A percentile compares a stretch with the other conserved stretches of the same genome.
phyloP scores from a whole-genome alignment of 2,888 invertebrate species.

The Drosophila infuscata region DNA sequence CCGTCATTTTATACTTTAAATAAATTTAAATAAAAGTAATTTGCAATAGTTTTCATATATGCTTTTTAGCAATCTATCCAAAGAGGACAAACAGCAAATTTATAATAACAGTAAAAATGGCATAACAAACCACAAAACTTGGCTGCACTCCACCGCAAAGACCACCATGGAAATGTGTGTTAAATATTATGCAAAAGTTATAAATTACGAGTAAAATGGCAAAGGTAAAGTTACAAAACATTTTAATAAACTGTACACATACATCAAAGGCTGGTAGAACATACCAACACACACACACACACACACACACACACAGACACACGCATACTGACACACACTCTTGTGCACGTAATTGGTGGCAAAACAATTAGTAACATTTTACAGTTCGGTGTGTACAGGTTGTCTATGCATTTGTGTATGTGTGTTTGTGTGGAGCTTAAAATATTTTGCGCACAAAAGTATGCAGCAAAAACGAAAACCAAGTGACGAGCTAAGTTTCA shows the following conservation, averaged over 20 bases:
- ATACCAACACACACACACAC: slow-evolving; percentile 25
- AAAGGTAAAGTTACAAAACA: slow-evolving; percentile 54
- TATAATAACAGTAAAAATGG: not conserved
- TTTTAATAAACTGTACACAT: slow-evolving; percentile 72
- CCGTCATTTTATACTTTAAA: not conserved
- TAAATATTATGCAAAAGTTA: slow-evolving; percentile 51
- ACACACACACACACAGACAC: slow-evolving; percentile 8
- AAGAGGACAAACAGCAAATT: slow-evolving; percentile 17
- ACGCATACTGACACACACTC: slow-evolving; percentile 41
- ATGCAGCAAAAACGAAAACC: slow-evolving; percentile 48
- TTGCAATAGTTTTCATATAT: not conserved
- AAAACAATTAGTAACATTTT: slow-evolving; percentile 78
- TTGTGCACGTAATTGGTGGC: slow-evolving; percentile 74
- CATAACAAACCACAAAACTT: slow-evolving; percentile 2
- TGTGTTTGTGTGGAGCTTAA: slow-evolving; percentile 34
- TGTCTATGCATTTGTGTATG: slow-evolving; percentile 3
- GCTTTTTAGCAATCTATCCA: not conserved
- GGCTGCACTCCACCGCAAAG: slow-evolving; percentile 9
- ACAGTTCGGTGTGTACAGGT: slow-evolving; percentile 42
- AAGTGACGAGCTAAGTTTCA: slow-evolving; percentile 63
- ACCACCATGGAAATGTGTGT: slow-evolving; percentile 41
- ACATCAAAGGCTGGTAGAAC: slow-evolving; percentile 53
- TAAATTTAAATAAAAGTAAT: not conserved
- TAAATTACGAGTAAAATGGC: slow-evolving; percentile 49
- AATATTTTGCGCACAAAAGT: slow-evolving; percentile 57